A percentile compares a stretch with the other conserved stretches of the same genome.
These are phyloP conservation scores for Emys orbicularis DNA, from an alignment of 2,797 vertebrate genomes.

Conservation along the genomic window DNA sequence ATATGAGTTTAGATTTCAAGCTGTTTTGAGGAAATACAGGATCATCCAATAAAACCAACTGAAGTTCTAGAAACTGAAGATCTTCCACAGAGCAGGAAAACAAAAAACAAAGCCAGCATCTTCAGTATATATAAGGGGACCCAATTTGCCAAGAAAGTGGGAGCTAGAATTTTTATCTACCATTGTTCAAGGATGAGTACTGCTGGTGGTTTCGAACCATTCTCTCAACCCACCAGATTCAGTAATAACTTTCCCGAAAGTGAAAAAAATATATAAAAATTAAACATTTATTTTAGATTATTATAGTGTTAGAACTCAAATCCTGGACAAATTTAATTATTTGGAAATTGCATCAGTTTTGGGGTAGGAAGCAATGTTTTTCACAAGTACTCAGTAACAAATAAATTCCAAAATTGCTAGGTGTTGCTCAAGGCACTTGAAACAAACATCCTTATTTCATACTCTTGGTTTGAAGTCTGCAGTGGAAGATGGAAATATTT, in stretches of 20 bases:
- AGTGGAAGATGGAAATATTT: neutral
- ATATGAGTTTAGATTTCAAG: neutral
- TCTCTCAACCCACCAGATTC: neutral
- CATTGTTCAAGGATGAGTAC: neutral
- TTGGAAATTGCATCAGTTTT: rapidly evolving
- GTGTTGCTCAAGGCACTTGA: neutral
- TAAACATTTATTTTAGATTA: neutral
- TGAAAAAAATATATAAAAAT: neutral
- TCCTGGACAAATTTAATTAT: neutral
- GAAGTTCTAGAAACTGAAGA: neutral
- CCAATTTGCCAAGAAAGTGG: rapidly evolving
- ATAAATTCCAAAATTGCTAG: neutral
- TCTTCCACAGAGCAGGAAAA: neutral
- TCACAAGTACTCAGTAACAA: neutral
- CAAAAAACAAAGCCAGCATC: rapidly evolving
- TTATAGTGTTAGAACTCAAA: neutral
- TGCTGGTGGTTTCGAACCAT: neutral
- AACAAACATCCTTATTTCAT: neutral
- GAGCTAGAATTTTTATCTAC: neutral
- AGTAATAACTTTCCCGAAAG: neutral
- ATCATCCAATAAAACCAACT: neutral
- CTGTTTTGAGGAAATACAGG: neutral
- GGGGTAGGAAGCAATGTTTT: rapidly evolving
- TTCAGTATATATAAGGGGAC: neutral
- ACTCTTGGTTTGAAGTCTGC: neutral